Evolutionary conservation across 2,888 invertebrate species (phyloP).

Genomic region (Tetrapedia diversipes): DNA sequence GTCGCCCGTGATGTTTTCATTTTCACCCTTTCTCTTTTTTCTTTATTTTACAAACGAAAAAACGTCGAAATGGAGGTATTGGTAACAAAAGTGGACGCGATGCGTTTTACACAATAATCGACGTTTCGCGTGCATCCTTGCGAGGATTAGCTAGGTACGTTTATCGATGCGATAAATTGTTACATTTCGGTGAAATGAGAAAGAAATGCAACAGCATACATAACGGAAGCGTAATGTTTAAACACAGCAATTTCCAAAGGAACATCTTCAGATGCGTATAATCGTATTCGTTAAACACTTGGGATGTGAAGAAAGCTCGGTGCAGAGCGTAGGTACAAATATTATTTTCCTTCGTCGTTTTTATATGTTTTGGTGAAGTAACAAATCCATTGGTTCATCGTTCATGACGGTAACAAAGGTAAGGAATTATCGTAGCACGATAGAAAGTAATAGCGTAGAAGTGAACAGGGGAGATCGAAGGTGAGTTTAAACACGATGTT

Average conservation of each 20-base stretch:
- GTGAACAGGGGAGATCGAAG: neutral
- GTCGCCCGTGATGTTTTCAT: neutral
- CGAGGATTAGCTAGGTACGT: no score
- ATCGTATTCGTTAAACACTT: no score
- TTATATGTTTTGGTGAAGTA: neutral
- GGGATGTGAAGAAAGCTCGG: no score
- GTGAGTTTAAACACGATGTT: neutral
- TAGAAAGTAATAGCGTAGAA: conserved; percentile 3
- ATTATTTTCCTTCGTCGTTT: neutral
- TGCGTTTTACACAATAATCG: neutral
- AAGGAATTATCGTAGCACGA: neutral
- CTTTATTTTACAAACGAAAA: neutral
- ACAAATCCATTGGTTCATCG: neutral
- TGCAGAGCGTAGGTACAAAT: neutral
- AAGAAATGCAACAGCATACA: no score
- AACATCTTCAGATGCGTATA: no score
- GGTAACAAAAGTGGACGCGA: neutral
- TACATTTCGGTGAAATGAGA: no score
- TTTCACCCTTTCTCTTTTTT: conserved; percentile 10
- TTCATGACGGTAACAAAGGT: neutral
- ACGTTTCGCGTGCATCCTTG: neutral
- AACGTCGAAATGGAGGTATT: neutral
- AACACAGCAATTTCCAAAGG: no score
- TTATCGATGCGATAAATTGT: conserved; percentile 15
- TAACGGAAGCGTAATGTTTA: conserved; percentile 38